Percentiles rank a stretch among this genome's conserved stretches.
phyloP scores from a whole-genome alignment of 2,113 vertebrate genomes.

The Mustela nigripes region DNA sequence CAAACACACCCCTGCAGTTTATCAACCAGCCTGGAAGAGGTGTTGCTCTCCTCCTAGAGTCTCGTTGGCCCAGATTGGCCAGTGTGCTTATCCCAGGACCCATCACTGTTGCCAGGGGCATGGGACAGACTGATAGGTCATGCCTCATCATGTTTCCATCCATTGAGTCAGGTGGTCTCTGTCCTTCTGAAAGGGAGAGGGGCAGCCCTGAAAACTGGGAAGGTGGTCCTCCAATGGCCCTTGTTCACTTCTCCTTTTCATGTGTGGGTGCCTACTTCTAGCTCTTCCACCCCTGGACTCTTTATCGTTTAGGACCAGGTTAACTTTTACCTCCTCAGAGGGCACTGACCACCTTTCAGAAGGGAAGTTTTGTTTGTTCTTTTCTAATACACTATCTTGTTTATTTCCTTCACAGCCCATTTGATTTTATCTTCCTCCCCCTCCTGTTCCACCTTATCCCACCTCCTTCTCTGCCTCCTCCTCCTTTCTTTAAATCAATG shows the following conservation, averaged over 20 bases:
- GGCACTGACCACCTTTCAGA: background rate
- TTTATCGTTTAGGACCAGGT: background rate
- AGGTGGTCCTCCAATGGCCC: background rate
- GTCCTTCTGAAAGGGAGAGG: background rate
- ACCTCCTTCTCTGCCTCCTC: accelerated
- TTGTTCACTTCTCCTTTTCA: background rate
- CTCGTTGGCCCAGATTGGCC: background rate
- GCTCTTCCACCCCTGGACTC: background rate
- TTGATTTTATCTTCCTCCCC: background rate
- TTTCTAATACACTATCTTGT: background rate
- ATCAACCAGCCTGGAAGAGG: background rate
- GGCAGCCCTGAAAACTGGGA: background rate
- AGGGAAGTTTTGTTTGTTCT: background rate
- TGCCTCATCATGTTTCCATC: background rate
- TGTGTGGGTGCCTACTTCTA: background rate
- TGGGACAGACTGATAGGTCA: background rate
- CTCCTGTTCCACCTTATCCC: accelerated
- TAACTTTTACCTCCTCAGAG: background rate
- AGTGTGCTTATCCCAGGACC: background rate
- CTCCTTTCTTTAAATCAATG: background rate
- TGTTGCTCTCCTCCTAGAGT: background rate
- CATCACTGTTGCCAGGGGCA: background rate
- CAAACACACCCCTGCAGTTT: background rate
- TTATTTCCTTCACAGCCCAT: background rate
- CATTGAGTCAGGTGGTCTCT: background rate